Base-by-base conservation (phyloP, 2,888 invertebrate genomes). In the Leptura quadrifasciata region DNA sequence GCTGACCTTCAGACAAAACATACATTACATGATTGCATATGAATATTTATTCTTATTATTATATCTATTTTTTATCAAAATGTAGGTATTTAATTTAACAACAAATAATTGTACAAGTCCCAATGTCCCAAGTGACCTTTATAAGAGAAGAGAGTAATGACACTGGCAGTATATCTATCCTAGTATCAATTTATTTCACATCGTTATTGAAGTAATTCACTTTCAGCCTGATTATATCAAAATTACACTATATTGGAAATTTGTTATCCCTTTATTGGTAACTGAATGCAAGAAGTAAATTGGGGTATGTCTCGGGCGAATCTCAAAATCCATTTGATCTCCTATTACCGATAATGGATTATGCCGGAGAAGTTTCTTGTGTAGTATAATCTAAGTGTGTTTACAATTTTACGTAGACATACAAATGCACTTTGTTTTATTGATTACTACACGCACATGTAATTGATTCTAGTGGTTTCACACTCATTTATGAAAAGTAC, bases 251-350 rank as follows among this genome's bases (percentile, higher is more conserved):
- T 69, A 69, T 69, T 21, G 69, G 58, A 39, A 69, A 58, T 58
- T 58, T 35, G 58, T 57, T 21, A 55, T 69, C 55, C 69, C 21
- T 35, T 18, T 39, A 39, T 60, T 69, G 58, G 69, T 39, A 69
- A 69, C 21, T 69, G 58, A 58, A 58, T 20, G 69, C 69, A 58
- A 27, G 35, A 39, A 58, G 15, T 60, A 60, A 60, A 69, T 69
- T 58, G 58, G 69, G 58, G 69, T 39, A 21, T 60, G 20, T 58
- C 58, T 35, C 69, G 27, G 15, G 69, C 69, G 58, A 15, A 18
- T 58, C 69, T 21, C 58, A 58, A 24, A 21, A 69, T 69, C 57
- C 55, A 58, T 69, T 69, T 58, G 69, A 69, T 58, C 58, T 55
- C 47, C 21, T 69, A 39, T 58, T 57, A 47, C 35, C 69, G 9